Conservation (phyloP, 2,797 vertebrate genomes). For the Acestrorhynchus altus region DNA sequence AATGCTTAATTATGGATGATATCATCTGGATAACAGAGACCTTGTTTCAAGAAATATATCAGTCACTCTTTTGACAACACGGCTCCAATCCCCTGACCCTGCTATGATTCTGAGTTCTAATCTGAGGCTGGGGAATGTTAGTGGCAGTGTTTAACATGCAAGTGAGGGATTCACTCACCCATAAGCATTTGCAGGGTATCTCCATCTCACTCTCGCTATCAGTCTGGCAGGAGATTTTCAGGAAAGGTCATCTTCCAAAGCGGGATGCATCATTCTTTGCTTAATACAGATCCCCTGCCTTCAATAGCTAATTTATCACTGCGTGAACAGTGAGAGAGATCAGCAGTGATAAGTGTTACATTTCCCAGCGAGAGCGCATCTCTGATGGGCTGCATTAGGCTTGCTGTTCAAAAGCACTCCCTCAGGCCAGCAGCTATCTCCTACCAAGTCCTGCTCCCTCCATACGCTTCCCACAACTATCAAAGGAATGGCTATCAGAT, state of each 20-base stretch:
- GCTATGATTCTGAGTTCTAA: slow-evolving; percentile 66
- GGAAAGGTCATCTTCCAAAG: slow-evolving; percentile 80
- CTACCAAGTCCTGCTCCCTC: slow-evolving; percentile 39
- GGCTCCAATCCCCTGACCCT: neutral
- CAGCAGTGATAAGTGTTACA: slow-evolving; percentile 42
- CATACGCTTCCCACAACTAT: slow-evolving; percentile 57
- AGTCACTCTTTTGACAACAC: neutral
- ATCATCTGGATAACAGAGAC: slow-evolving; percentile 64
- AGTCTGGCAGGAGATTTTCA: slow-evolving; percentile 73
- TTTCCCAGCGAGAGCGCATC: slow-evolving; percentile 36
- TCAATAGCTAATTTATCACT: slow-evolving; percentile 64
- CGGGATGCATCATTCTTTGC: slow-evolving; percentile 74
- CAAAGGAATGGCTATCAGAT: slow-evolving; percentile 46
- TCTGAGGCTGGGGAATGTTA: slow-evolving; percentile 71
- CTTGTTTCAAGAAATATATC: slow-evolving; percentile 14
- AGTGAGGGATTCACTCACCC: slow-evolving; percentile 64
- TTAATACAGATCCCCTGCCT: slow-evolving; percentile 76
- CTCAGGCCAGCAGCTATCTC: slow-evolving; percentile 52
- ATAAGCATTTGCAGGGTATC: slow-evolving; percentile 44
- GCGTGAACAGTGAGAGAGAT: slow-evolving; percentile 44
- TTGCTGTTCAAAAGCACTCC: slow-evolving; percentile 50
- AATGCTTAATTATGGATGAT: slow-evolving; percentile 24
- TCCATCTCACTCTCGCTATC: slow-evolving; percentile 63
- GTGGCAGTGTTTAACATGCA: slow-evolving; percentile 70
- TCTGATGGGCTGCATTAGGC: slow-evolving; percentile 47